A percentile compares a stretch with the other conserved stretches of the same genome.
Evolutionary conservation across 2,113 vertebrate genomes (phyloP).

Genomic region (Dasyurus viverrinus): DNA sequence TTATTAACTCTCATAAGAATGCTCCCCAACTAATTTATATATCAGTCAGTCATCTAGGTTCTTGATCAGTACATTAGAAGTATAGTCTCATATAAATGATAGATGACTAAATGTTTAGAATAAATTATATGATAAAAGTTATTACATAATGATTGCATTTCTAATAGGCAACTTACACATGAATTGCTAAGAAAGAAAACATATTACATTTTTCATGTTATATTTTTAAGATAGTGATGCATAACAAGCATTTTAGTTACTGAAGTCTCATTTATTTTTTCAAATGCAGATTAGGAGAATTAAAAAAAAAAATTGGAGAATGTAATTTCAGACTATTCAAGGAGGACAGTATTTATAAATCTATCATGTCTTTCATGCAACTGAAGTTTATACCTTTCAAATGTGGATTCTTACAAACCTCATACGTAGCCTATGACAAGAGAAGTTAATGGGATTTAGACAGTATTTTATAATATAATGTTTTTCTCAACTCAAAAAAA

Average conservation of each 20-base stretch:
- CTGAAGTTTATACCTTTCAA: neutral
- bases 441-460: slow-evolving; percentile 1
- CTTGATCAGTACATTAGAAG: neutral
- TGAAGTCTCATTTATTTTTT: slow-evolving; percentile 37
- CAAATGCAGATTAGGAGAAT: slow-evolving; percentile 50
- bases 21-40: neutral
- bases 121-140: slow-evolving; percentile 65
- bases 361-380: neutral
- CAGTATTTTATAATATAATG: neutral
- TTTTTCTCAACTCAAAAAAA: neutral
- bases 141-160: slow-evolving; percentile 49
- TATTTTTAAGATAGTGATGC: slow-evolving; percentile 48
- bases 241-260: slow-evolving; percentile 47
- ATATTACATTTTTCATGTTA: slow-evolving; percentile 61
- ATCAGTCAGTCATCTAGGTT: slow-evolving; percentile 15
- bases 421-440: neutral
- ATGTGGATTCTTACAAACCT: neutral
- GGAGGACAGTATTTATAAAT: neutral
- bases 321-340: slow-evolving; percentile 45
- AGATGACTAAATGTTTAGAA: slow-evolving; percentile 60
- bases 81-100: slow-evolving; percentile 18
- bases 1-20: neutral
- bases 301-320: slow-evolving; percentile 36
- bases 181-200: slow-evolving; percentile 58
- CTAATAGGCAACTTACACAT: slow-evolving; percentile 59